A percentile compares a stretch with the other conserved stretches of the same genome.
phyloP scores from a whole-genome alignment of 2,113 vertebrate genomes.

The Potamarius usumacintae region DNA sequence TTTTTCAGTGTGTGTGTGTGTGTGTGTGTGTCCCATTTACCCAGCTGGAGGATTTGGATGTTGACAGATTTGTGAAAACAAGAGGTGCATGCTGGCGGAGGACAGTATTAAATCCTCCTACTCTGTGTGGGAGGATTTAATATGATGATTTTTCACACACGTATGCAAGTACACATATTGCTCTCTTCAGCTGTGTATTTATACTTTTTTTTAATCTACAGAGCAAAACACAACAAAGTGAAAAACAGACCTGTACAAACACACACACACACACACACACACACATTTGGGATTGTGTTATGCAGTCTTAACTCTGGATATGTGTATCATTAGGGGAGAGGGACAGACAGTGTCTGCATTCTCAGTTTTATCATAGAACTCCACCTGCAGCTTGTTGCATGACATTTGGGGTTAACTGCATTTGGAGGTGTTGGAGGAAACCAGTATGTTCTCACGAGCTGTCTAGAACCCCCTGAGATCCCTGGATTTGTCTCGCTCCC shows the following conservation, averaged over 20 bases:
- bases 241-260: neutral
- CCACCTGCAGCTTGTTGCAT: neutral
- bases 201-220: neutral
- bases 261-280: neutral
- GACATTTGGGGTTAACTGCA: constrained; percentile 46
- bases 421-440: constrained; percentile 16
- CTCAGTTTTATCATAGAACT: neutral
- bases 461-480: neutral
- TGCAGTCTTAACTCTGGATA: neutral
- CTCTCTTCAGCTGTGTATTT: neutral
- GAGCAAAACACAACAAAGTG: neutral
- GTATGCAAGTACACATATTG: neutral
- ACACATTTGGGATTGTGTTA: neutral
- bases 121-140: constrained; percentile 56
- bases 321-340: neutral
- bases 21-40: constrained; percentile 10
- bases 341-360: neutral
- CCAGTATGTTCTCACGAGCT: neutral
- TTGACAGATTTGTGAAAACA: constrained; percentile 48
- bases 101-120: constrained; percentile 14
- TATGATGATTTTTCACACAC: constrained; percentile 10
- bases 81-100: constrained; percentile 46
- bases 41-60: constrained; percentile 45
- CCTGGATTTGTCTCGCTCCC: neutral
- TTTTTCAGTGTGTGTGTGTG: constrained; percentile 23